Percentiles rank a stretch among this genome's conserved stretches.
Conservation (phyloP, 2,113 vertebrate genomes). For the Amazona vittata region DNA sequence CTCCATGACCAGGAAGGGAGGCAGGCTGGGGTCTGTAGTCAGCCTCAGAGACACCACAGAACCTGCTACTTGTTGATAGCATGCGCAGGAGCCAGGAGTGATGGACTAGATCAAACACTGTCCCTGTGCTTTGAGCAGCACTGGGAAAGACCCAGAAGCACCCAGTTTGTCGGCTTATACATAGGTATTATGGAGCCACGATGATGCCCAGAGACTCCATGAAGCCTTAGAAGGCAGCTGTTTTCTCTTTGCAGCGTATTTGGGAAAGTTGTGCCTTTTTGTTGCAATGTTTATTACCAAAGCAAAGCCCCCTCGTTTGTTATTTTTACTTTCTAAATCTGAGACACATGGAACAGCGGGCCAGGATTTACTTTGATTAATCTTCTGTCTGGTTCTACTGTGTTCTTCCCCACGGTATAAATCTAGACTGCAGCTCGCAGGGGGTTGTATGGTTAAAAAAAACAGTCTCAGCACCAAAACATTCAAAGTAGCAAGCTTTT, state of each 20-base stretch:
- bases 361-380: conserved; percentile 40
- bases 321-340: conserved; percentile 28
- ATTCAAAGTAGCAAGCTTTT: neutral
- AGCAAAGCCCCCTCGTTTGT: neutral
- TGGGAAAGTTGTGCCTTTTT: conserved; percentile 8
- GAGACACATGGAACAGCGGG: neutral
- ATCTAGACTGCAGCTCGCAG: conserved; percentile 32
- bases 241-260: neutral
- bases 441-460: neutral
- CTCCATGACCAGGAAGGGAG: neutral
- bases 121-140: neutral
- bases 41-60: neutral
- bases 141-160: neutral
- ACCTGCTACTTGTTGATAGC: neutral
- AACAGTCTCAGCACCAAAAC: neutral
- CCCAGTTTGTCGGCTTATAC: neutral
- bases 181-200: neutral
- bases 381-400: neutral
- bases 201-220: neutral
- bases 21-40: neutral
- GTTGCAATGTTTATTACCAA: neutral
- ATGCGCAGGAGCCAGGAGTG: neutral
- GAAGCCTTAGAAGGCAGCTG: neutral
- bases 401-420: neutral
- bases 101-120: neutral